Conservation (phyloP, 2,113 vertebrate genomes). For the Ia io region DNA sequence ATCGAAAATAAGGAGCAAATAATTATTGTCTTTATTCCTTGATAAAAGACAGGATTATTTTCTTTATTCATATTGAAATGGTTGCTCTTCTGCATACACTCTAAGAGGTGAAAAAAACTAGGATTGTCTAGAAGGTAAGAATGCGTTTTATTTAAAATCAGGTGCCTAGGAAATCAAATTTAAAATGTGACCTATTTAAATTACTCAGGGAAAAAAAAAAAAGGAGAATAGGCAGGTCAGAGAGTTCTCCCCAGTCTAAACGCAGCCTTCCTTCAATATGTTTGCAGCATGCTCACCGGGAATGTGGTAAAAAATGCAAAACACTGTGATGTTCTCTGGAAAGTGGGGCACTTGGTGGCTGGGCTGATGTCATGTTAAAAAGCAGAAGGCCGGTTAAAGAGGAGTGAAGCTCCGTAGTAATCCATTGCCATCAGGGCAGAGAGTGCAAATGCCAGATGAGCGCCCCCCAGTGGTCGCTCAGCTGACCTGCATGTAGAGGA, state of each 20-base stretch:
- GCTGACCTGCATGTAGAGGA: not conserved
- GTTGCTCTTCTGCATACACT: not conserved
- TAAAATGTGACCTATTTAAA: constrained; percentile 69
- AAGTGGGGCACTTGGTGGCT: not conserved
- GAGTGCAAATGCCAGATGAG: constrained; percentile 17
- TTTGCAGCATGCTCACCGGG: not conserved
- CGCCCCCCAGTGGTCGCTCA: not conserved
- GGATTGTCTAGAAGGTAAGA: constrained; percentile 41
- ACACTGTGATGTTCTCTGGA: not conserved
- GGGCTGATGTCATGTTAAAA: not conserved
- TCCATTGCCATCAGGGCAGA: not conserved
- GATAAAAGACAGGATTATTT: not conserved
- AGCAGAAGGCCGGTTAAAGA: not conserved
- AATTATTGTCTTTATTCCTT: not conserved
- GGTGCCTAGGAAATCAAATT: constrained; percentile 60
- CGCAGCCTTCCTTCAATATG: not conserved
- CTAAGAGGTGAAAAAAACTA: not conserved
- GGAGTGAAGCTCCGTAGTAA: not conserved
- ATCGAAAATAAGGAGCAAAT: not conserved
- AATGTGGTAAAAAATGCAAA: constrained; percentile 31
- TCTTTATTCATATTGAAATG: not conserved
- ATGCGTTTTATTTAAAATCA: constrained; percentile 57
- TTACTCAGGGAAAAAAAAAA: constrained; percentile 25
- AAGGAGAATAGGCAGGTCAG: constrained; percentile 36
- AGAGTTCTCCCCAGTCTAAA: constrained; percentile 15